Conservation (phyloP, 1,140 invertebrate species). For the Neoseiulus cucumeris region DNA sequence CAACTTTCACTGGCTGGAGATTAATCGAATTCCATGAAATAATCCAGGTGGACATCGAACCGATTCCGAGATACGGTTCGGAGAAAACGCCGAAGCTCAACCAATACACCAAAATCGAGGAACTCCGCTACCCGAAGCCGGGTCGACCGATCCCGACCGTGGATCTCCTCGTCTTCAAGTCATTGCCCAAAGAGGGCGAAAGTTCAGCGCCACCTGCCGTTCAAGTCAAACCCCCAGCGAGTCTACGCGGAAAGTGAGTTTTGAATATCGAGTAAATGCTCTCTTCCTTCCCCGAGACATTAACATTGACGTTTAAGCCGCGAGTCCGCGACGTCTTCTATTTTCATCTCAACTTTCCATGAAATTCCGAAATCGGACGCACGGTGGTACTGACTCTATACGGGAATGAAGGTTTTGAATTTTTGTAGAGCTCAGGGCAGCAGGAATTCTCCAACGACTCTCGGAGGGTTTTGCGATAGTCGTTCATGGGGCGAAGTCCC, state of each 20-base stretch:
- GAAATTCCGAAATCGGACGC: no score
- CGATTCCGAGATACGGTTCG: conserved; percentile 19
- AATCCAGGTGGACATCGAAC: conserved; percentile 17
- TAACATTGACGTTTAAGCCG: no score
- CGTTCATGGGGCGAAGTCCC: no score
- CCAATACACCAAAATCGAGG: conserved; percentile 14
- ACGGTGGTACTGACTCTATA: no score
- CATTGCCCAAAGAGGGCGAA: not conserved
- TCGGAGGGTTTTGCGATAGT: no score
- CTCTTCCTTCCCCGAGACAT: no score
- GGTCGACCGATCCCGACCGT: conserved; percentile 19
- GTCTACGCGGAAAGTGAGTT: conserved; percentile 17
- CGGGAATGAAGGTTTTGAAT: no score
- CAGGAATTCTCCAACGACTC: no score
- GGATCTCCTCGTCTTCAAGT: conserved; percentile 15
- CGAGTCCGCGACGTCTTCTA: no score
- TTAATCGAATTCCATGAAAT: not conserved
- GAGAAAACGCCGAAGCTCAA: conserved; percentile 14
- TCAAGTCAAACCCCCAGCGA: conserved; percentile 16
- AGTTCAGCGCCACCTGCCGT: not conserved
- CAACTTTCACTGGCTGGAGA: no score
- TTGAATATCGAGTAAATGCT: not conserved
- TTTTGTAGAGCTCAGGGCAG: no score
- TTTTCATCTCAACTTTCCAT: no score
- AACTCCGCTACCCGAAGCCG: conserved; percentile 17